Evolutionary conservation across 2,113 vertebrate species (phyloP), one percentile per base, ranked within the genome.

Genomic region (Serilophus lunatus): DNA sequence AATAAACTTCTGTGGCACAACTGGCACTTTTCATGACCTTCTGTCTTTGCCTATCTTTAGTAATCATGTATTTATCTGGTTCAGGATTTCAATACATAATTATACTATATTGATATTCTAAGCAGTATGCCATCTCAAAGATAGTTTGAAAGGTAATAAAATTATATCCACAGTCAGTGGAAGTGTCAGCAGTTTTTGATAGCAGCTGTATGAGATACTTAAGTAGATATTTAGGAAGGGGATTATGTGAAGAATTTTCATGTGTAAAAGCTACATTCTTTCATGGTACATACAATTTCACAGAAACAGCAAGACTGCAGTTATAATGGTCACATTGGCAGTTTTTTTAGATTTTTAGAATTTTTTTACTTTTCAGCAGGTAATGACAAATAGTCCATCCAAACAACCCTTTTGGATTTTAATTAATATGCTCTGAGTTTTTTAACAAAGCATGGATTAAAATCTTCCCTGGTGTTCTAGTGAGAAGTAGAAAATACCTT

Each of bases 261-360:
- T 56, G 14, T 0, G 0, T 78, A 51, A 86, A 69, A 90, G 54
- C 50, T 47, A 19, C 44, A 42, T 25, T 54, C 13, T 69, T 72
- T 10, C 5, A 7, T 1, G 1, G 18, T 72, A 2, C 35, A 1
- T 24, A 20, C 15, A 49, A 49, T 13, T 72, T 76, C 4, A 40
- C 10, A 13, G 63, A 45, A 93, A 60, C 23, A 38, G 20, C 5
- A 20, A 14, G 20, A 44, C 3, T 23, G 13, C 53, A 22, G 6
- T 64, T 90, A 40, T 20, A 40, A 10, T n/a, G 31, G 18, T 64
- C 53, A 35, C 2, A 0, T 5, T 28, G 20, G 1, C 18, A 4
- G 3, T 47, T 24, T 60, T 45, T 45, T 56, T 20, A 28, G 8
- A 42, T 78, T 70, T n/a, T 29, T 59, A 49, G 14, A 49, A 1